phyloP scores from a whole-genome alignment of 2,888 invertebrate genomes.

The Heliconius sara region DNA sequence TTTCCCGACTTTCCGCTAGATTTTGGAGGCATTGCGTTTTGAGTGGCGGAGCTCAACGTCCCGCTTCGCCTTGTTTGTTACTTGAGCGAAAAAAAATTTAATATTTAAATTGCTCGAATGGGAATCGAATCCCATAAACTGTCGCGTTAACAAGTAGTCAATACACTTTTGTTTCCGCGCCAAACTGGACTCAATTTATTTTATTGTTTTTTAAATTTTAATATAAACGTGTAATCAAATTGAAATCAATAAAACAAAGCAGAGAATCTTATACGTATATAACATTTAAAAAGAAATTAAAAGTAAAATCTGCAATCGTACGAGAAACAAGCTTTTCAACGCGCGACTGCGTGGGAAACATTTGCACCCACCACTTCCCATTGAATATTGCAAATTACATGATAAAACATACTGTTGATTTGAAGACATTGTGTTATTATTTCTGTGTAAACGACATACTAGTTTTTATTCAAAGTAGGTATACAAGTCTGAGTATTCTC shows the following conservation, averaged over 20 bases:
- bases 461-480: background rate
- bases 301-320: constrained; percentile 38
- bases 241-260: background rate
- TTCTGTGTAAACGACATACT: constrained; percentile 9
- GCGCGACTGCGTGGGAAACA: constrained; percentile 48
- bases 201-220: no score
- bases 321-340: constrained; percentile 50
- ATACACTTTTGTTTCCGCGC: no score
- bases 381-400: constrained; percentile 38
- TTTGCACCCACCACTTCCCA: constrained; percentile 34
- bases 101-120: no score
- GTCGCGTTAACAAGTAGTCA: no score
- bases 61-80: no score
- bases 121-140: no score
- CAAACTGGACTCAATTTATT: no score
- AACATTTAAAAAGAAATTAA: constrained; percentile 33
- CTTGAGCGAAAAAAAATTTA: no score
- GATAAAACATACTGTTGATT: constrained; percentile 36
- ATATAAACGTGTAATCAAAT: background rate
- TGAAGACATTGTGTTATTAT: constrained; percentile 32
- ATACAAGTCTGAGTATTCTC: background rate
- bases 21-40: no score
- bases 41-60: no score
- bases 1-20: no score
- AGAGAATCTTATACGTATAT: background rate